Evolutionary conservation across 2,888 invertebrate species (phyloP).

Genomic region (Archips xylosteana): DNA sequence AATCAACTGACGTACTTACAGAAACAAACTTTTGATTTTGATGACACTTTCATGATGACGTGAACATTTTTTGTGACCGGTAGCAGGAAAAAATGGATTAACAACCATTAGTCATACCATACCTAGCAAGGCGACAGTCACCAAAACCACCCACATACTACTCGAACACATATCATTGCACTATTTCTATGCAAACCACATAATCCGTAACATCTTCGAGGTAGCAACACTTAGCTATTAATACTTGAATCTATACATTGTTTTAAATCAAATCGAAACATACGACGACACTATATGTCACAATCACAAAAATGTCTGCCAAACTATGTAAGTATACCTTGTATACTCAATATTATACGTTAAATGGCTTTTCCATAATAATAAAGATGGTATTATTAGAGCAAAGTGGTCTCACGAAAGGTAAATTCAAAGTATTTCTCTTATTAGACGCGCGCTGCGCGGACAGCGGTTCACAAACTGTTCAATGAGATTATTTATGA

Average conservation of each 20-base stretch:
- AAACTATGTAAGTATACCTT: no score
- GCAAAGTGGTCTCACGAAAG: neutral
- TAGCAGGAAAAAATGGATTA: neutral
- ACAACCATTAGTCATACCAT: constrained; percentile 1
- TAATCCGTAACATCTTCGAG: neutral
- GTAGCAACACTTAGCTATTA: neutral
- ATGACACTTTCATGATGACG: no score
- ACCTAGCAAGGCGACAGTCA: constrained; percentile 19
- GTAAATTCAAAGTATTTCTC: neutral
- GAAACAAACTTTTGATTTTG: no score
- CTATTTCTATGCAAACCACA: neutral
- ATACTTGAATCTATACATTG: neutral
- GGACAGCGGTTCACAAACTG: constrained; percentile 8
- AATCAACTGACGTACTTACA: no score
- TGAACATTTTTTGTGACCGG: no score
- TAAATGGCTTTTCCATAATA: no score
- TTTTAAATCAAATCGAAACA: no score
- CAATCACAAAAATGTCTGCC: no score
- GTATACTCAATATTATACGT: no score
- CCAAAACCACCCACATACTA: constrained; percentile 17
- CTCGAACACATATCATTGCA: constrained; percentile 8
- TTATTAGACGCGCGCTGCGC: neutral
- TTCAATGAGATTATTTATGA: neutral
- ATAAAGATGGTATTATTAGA: no score
- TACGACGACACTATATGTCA: no score